Conservation (phyloP, 2,888 invertebrate genomes). For the Rhabditoides inermis region DNA sequence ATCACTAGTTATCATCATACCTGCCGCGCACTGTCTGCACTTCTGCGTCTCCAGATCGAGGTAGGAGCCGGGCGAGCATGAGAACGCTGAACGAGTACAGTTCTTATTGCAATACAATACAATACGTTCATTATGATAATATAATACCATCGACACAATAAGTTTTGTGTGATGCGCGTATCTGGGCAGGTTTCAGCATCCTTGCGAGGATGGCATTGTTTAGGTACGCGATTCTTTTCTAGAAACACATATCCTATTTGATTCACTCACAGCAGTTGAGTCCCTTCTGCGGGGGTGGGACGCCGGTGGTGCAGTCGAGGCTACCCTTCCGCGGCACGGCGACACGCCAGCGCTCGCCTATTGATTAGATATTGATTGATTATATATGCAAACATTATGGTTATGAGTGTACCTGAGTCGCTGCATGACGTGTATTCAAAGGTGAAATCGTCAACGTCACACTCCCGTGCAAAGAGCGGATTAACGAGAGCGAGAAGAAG, state of each 20-base stretch:
- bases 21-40: conserved; percentile 57
- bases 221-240: too few species aligned
- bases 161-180: too few species aligned
- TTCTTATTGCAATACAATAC: too few species aligned
- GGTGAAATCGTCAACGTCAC: conserved; percentile 3
- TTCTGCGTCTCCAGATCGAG: conserved; percentile 57
- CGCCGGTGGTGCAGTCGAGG: conserved; percentile 53
- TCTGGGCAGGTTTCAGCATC: too few species aligned
- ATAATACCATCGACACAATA: too few species aligned
- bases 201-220: too few species aligned
- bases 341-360: conserved; percentile 59
- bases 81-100: conserved; percentile 56
- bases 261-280: conserved; percentile 58
- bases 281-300: conserved; percentile 56
- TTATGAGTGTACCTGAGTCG: conserved; percentile 17
- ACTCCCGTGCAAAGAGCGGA: neutral
- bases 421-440: conserved; percentile 36
- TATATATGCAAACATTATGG: too few species aligned
- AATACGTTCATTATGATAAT: too few species aligned
- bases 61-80: conserved; percentile 59
- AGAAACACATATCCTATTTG: too few species aligned
- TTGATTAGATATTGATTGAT: neutral
- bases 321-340: conserved; percentile 56
- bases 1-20: too few species aligned
- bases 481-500: neutral